These are phyloP conservation scores for Altica lythri DNA, from an alignment of 2,888 invertebrate species.

Conservation along the genomic window DNA sequence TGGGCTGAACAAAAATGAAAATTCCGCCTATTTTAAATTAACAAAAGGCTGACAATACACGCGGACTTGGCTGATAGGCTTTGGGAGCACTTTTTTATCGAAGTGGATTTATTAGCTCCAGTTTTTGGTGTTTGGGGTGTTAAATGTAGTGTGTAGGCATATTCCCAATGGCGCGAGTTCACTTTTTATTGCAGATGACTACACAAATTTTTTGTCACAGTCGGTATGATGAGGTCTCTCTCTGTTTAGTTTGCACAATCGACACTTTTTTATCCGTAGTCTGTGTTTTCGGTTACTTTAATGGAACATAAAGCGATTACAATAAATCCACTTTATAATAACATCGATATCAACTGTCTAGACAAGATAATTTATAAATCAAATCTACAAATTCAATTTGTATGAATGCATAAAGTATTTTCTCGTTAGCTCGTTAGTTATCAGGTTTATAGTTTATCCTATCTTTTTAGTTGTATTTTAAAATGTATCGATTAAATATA, in stretches of 20 bases:
- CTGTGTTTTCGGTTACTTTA: too few relatives aligned
- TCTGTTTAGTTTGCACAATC: constrained; percentile 6
- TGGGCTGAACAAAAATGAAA: constrained; percentile 1
- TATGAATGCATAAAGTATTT: too few relatives aligned
- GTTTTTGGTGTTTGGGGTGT: constrained; percentile 16
- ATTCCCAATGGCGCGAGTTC: constrained; percentile 6
- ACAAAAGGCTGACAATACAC: constrained; percentile 13
- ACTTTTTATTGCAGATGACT: constrained; percentile 14
- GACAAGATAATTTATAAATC: too few relatives aligned
- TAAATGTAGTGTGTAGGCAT: constrained; percentile 14
- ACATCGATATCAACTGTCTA: too few relatives aligned
- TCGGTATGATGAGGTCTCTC: background rate
- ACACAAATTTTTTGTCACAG: constrained; percentile 8
- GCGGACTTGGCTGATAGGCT: background rate
- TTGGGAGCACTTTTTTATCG: constrained; percentile 2
- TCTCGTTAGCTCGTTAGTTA: too few relatives aligned
- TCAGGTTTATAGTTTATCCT: too few relatives aligned
- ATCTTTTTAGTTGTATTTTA: too few relatives aligned
- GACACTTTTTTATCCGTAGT: too few relatives aligned
- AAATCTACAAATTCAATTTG: too few relatives aligned
- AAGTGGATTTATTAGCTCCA: constrained; percentile 14
- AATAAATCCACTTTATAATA: too few relatives aligned
- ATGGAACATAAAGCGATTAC: too few relatives aligned
- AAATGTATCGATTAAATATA: too few relatives aligned
- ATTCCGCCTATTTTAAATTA: constrained; percentile 13